Conservation (phyloP, 2,797 vertebrate species). For the Trichosurus vulpecula region DNA sequence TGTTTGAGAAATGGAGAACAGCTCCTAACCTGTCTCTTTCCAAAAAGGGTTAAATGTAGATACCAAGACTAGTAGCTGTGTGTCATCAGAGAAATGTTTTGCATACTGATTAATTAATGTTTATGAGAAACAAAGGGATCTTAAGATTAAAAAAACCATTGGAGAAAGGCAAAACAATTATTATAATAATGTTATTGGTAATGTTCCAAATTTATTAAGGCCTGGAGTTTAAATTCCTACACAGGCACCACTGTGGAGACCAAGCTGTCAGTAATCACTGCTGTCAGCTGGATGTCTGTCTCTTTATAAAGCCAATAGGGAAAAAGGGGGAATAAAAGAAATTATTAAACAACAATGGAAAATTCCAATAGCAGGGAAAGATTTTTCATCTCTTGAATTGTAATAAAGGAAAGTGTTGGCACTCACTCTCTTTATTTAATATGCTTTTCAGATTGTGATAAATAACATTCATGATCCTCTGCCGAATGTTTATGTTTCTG, state of each 20-base stretch:
- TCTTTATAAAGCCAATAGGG: background rate
- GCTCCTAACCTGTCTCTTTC: background rate
- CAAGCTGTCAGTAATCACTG: background rate
- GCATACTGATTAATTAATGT: conserved; percentile 64
- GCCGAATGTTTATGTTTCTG: conserved; percentile 13
- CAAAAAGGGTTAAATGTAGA: conserved; percentile 28
- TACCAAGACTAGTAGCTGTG: background rate
- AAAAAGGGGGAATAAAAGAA: background rate
- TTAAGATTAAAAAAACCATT: conserved; percentile 41
- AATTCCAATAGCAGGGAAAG: background rate
- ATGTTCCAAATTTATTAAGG: background rate
- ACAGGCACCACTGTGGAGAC: background rate
- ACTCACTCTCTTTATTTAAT: background rate
- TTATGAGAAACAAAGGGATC: conserved; percentile 54
- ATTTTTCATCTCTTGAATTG: background rate
- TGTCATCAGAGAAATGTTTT: conserved; percentile 58
- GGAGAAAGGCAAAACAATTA: conserved; percentile 40
- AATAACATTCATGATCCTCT: conserved; percentile 3
- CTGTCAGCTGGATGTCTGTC: rapidly evolving
- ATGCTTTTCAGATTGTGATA: background rate
- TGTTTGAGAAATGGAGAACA: background rate
- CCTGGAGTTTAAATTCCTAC: background rate
- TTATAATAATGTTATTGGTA: background rate
- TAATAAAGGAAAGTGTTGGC: background rate
- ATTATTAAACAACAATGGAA: conserved; percentile 18